phyloP scores from a whole-genome alignment of 2,113 vertebrate genomes.

The Macquaria ambigua region DNA sequence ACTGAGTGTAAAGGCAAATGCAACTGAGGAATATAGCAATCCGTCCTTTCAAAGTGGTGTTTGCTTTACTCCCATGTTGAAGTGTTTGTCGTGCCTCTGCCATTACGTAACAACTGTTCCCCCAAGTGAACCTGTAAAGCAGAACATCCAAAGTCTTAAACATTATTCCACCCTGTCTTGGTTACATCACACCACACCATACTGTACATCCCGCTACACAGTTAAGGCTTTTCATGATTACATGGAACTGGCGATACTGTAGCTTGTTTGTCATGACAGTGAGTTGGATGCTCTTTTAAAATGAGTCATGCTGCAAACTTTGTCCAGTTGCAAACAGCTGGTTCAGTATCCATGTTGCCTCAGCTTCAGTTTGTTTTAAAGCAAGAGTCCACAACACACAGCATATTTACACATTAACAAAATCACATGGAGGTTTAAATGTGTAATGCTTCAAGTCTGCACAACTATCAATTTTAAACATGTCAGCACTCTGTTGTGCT shows the following conservation, averaged over 20 bases:
- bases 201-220: constrained; percentile 11
- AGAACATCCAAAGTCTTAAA: constrained; percentile 42
- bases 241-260: constrained; percentile 4
- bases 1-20: background rate
- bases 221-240: constrained; percentile 35
- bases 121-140: constrained; percentile 32
- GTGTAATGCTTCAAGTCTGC: background rate
- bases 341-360: background rate
- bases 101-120: constrained; percentile 49
- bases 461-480: background rate
- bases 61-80: constrained; percentile 49
- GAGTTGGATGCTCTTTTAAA: constrained; percentile 31
- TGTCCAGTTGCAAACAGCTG: constrained; percentile 35
- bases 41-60: background rate
- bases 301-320: constrained; percentile 30
- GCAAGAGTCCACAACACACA: constrained; percentile 5
- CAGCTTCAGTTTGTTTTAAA: constrained; percentile 12
- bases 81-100: constrained; percentile 33
- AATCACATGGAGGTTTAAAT: background rate
- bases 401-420: background rate
- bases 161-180: constrained; percentile 47
- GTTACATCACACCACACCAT: constrained; percentile 30
- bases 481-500: background rate
- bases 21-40: background rate
- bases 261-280: constrained; percentile 18